phyloP scores from a whole-genome alignment of 2,797 vertebrate species.

The Hippoglossus hippoglossus region DNA sequence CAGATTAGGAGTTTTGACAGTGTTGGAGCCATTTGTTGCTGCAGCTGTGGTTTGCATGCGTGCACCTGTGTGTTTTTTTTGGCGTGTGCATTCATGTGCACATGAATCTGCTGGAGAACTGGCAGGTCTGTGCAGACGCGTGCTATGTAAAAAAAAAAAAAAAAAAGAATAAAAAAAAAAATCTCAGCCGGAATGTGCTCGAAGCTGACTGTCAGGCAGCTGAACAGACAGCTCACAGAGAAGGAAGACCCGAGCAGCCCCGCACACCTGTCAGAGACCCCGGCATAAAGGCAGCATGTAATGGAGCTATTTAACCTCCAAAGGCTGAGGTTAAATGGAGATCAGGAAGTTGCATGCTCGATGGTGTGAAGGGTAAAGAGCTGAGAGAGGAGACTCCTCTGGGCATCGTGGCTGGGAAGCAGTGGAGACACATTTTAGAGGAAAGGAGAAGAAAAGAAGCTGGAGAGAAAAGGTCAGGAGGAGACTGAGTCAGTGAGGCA shows the following conservation, averaged over 20 bases:
- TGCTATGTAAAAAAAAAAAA: background rate
- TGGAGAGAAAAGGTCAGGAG: slow-evolving; percentile 23
- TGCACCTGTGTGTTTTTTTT: slow-evolving; percentile 38
- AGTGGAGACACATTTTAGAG: slow-evolving; percentile 41
- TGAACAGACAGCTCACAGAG: slow-evolving; percentile 45
- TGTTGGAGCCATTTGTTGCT: slow-evolving; percentile 59
- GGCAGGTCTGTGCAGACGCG: slow-evolving; percentile 29
- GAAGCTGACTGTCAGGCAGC: slow-evolving; percentile 44
- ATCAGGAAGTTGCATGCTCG: slow-evolving; percentile 57
- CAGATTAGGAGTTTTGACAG: slow-evolving; percentile 68
- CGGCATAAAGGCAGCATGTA: slow-evolving; percentile 38
- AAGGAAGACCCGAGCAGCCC: slow-evolving; percentile 46
- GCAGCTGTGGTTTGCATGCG: slow-evolving; percentile 36
- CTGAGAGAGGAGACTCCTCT: slow-evolving; percentile 38
- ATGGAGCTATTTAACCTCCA: slow-evolving; percentile 65
- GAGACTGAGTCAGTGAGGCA: slow-evolving; percentile 37
- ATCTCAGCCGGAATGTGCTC: slow-evolving; percentile 28
- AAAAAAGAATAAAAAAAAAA: slow-evolving; percentile 9
- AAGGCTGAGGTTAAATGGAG: slow-evolving; percentile 68
- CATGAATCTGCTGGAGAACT: slow-evolving; percentile 44
- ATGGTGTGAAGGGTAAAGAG: slow-evolving; percentile 48
- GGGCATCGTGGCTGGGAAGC: slow-evolving; percentile 31
- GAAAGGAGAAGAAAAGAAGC: slow-evolving; percentile 15
- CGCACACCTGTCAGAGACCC: slow-evolving; percentile 49
- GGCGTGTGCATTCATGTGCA: slow-evolving; percentile 34